A percentile compares a stretch with the other conserved stretches of the same genome.
Evolutionary conservation across 2,113 vertebrate species (phyloP).

Genomic region (Lepus timidus): DNA sequence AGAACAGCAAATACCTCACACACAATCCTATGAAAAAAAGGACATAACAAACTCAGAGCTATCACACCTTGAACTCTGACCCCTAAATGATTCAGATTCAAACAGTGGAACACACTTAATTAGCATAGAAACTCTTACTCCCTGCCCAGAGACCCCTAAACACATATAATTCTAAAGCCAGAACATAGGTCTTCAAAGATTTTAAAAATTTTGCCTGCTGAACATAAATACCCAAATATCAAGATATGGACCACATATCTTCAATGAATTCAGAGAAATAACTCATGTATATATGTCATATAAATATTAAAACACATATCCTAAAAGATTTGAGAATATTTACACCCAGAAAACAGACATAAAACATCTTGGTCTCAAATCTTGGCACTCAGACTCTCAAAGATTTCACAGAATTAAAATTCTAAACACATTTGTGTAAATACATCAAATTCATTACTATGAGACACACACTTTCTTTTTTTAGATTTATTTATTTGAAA

Average conservation of each 20-base stretch:
- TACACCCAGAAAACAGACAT: slow-evolving; percentile 1
- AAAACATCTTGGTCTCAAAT: neutral
- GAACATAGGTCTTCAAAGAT: neutral
- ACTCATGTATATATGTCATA: slow-evolving; percentile 6
- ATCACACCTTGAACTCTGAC: neutral
- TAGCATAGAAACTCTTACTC: neutral
- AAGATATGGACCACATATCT: neutral
- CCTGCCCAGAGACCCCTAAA: neutral
- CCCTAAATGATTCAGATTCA: neutral
- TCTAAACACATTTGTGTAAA: slow-evolving; percentile 5
- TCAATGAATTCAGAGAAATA: neutral
- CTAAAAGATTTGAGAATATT: slow-evolving; percentile 39
- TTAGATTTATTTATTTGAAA: no score
- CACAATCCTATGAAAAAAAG: neutral
- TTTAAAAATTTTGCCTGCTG: neutral
- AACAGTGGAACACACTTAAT: neutral
- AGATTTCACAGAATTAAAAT: slow-evolving; percentile 17
- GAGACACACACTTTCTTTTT: neutral
- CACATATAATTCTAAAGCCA: neutral
- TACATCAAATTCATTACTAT: neutral
- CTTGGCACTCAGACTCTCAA: neutral
- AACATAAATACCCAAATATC: neutral
- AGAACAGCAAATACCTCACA: neutral
- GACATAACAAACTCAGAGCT: neutral
- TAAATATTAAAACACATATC: slow-evolving; percentile 12